A percentile compares a stretch with the other conserved stretches of the same genome.
Evolutionary conservation across 2,797 vertebrate species (phyloP).

Genomic region (Alfaro cultratus): DNA sequence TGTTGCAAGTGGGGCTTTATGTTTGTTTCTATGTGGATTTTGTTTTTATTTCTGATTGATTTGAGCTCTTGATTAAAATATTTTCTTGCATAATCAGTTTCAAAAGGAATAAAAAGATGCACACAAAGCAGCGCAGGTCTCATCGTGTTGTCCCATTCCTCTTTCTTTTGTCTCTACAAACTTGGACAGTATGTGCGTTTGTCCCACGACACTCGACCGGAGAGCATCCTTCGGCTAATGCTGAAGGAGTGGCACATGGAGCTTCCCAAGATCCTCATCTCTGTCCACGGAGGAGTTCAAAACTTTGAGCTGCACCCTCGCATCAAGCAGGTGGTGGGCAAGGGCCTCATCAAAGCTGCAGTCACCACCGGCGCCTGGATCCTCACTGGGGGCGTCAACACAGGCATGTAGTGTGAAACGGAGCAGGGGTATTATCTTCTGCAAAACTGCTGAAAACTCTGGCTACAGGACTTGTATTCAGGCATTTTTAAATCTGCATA

Average conservation of each 20-base stretch:
- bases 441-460: not conserved
- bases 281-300: slow-evolving; percentile 97
- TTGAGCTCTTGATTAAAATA: not conserved
- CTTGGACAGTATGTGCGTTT: slow-evolving; percentile 89
- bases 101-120: not conserved
- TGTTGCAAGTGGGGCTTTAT: not conserved
- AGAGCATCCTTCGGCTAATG: slow-evolving; percentile 93
- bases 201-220: slow-evolving; percentile 92
- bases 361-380: slow-evolving; percentile 99
- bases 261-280: slow-evolving; percentile 98
- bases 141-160: not conserved
- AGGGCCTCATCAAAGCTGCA: slow-evolving; percentile 98
- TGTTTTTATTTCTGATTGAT: not conserved
- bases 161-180: slow-evolving; percentile 10
- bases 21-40: not conserved
- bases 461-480: not conserved
- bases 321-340: slow-evolving; percentile 97
- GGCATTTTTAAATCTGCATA: not conserved
- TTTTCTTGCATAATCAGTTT: not conserved
- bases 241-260: slow-evolving; percentile 99
- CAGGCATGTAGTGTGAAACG: slow-evolving; percentile 79
- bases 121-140: not conserved
- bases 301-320: slow-evolving; percentile 98
- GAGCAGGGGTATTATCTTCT: not conserved
- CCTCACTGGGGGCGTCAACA: slow-evolving; percentile 97